phyloP scores from a whole-genome alignment of 2,113 vertebrate genomes.

The Phyllopteryx taeniolatus region DNA sequence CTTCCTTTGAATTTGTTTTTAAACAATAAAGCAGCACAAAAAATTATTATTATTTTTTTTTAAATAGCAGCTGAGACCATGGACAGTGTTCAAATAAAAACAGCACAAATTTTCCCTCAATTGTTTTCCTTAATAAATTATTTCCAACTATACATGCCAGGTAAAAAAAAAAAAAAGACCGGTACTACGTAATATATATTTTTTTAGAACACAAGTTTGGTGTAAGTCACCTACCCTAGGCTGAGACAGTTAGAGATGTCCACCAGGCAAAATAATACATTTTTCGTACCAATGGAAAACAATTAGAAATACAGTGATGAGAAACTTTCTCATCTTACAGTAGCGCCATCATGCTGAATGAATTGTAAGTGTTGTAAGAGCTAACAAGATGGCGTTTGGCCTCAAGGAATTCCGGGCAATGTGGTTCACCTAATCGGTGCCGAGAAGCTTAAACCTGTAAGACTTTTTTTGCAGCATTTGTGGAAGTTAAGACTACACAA shows the following conservation, averaged over 20 bases:
- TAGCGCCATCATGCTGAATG: slow-evolving; percentile 7
- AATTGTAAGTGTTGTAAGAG: not conserved
- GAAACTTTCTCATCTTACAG: slow-evolving; percentile 33
- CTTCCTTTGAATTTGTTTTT: not conserved
- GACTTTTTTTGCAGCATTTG: slow-evolving; percentile 71
- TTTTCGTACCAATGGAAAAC: slow-evolving; percentile 41
- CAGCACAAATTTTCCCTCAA: not conserved
- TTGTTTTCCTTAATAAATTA: slow-evolving; percentile 41
- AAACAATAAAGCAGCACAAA: not conserved
- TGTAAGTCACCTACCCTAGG: slow-evolving; percentile 11
- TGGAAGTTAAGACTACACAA: slow-evolving; percentile 68
- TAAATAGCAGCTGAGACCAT: not conserved
- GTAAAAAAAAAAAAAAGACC: slow-evolving; percentile 39
- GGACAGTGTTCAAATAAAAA: not conserved
- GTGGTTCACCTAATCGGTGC: slow-evolving; percentile 61
- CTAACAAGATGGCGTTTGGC: slow-evolving; percentile 69
- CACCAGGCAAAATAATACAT: slow-evolving; percentile 32
- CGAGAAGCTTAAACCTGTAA: not conserved
- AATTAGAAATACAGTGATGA: slow-evolving; percentile 45
- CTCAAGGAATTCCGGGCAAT: slow-evolving; percentile 78
- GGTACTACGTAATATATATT: slow-evolving; percentile 8
- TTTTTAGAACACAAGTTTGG: slow-evolving; percentile 33
- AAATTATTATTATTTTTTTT: not conserved
- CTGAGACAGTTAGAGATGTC: slow-evolving; percentile 34
- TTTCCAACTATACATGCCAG: slow-evolving; percentile 34